Evolutionary conservation across 2,113 vertebrate species (phyloP), one percentile per base, ranked within the genome.

Genomic region (Hymenochirus boettgeri): DNA sequence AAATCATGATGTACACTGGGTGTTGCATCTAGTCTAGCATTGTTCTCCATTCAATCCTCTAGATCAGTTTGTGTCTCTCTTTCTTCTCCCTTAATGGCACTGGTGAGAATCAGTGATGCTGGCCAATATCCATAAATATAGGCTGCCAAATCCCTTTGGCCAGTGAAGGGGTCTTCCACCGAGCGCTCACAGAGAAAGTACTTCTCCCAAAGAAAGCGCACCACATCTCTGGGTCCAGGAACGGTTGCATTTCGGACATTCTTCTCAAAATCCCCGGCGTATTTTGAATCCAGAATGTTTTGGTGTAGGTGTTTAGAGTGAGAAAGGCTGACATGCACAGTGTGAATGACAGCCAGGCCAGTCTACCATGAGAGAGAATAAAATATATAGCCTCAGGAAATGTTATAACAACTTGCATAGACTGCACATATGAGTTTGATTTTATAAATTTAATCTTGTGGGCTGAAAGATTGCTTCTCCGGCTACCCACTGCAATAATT

Each of bases 301-400:
- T 92, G 18, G 89, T 91, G 81, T 92, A 92, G 56, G 87, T 89
- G 76, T 92, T 92, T 65, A 91, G 86, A 0, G 89, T 90, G 59
- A 91, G 79, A 42, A 91, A 87, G 9, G 89, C 84, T 0, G 85
- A 86, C 90, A 92, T 92, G 53, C 89, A 92, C 70, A 88, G 89
- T 15, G 87, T 89, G 72, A 92, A 91, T 35, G 90, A 92, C 47
- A 91, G 77, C 89, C 90, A 92, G 57, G 90, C 89, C 25, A 92
- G 72, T 15, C 90, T 91, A 59, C 2, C 7, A 7, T 24, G 13
- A 12, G 65, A 35, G 50, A n/a, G 31, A 21, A 53, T n/a, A 17
- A 29, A 29, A 33, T 8, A 13, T n/a, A n/a, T n/a, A n/a, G n/a
- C n/a, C n/a, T n/a, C n/a, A n/a, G n/a, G n/a, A n/a, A n/a, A n/a